phyloP scores from a whole-genome alignment of 2,797 vertebrate genomes.

The Myiothlypis chrysogaster region DNA sequence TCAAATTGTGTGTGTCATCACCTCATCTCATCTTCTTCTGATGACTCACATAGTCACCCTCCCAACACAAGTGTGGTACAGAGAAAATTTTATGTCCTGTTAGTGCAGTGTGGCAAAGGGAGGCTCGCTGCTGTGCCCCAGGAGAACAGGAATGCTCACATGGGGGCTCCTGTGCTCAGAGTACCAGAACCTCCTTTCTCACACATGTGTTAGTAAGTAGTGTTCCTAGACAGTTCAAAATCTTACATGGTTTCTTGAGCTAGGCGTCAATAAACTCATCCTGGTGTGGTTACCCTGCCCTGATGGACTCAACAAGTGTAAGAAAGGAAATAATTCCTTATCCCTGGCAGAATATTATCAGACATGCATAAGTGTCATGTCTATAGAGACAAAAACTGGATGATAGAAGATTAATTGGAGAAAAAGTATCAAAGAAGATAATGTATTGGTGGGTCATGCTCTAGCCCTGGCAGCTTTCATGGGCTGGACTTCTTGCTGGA shows the following conservation, averaged over 20 bases:
- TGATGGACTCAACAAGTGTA: neutral
- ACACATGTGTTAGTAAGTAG: neutral
- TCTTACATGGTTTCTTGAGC: neutral
- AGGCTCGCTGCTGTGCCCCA: neutral
- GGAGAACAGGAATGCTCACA: neutral
- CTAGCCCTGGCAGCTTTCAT: neutral
- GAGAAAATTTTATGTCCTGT: neutral
- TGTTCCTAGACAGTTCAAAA: neutral
- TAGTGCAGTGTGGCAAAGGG: neutral
- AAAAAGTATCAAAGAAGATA: neutral
- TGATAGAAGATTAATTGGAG: neutral
- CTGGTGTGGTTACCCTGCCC: neutral
- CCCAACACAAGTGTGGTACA: neutral
- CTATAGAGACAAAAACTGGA: neutral
- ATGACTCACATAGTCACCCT: neutral
- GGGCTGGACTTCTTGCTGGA: neutral
- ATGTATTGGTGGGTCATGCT: neutral
- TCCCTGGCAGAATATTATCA: neutral
- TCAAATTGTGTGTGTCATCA: neutral
- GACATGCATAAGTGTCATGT: neutral
- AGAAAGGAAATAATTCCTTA: neutral
- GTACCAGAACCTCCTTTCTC: neutral
- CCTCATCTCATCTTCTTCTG: neutral
- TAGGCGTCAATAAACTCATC: neutral
- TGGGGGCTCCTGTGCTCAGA: neutral